Conservation (phyloP, 1,140 invertebrate species). For the Phymastichus coffea region DNA sequence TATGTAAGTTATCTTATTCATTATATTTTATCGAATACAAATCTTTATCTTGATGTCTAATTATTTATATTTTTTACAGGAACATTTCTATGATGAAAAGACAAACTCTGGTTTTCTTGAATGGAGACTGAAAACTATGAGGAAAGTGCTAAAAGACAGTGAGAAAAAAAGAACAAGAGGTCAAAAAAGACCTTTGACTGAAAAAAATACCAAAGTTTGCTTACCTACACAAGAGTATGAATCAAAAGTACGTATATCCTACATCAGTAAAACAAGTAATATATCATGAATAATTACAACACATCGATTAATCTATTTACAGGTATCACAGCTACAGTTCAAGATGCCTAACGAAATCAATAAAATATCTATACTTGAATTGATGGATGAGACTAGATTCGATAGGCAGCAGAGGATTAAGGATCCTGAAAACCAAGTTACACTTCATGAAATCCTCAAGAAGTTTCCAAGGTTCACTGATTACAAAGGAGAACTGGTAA, state of each 20-base stretch:
- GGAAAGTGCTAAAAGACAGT: slow-evolving; percentile 2
- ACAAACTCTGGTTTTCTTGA: slow-evolving; percentile 22
- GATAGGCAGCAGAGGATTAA: slow-evolving; percentile 18
- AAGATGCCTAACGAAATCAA: slow-evolving; percentile 11
- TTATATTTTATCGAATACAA: neutral
- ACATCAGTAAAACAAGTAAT: too few species aligned
- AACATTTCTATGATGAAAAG: slow-evolving; percentile 25
- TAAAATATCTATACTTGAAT: slow-evolving; percentile 15
- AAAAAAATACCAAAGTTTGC: too few species aligned
- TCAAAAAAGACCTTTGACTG: slow-evolving; percentile 8
- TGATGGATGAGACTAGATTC: slow-evolving; percentile 20
- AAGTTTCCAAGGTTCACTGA: slow-evolving; percentile 22
- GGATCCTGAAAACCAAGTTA: neutral
- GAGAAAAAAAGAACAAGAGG: slow-evolving; percentile 12
- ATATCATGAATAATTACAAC: too few species aligned
- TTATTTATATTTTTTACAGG: slow-evolving; percentile 6
- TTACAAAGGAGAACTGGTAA: slow-evolving; percentile 11
- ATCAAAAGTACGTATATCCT: too few species aligned
- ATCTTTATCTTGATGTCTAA: too few species aligned
- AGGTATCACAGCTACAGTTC: slow-evolving; percentile 1
- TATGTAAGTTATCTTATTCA: slow-evolving; percentile 26
- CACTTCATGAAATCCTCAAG: neutral
- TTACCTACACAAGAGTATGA: too few species aligned
- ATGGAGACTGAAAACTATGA: slow-evolving; percentile 21
- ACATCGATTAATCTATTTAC: neutral